Evolutionary conservation across 1,140 invertebrate species (phyloP).

Genomic region (Lepeophtheirus salmonis): DNA sequence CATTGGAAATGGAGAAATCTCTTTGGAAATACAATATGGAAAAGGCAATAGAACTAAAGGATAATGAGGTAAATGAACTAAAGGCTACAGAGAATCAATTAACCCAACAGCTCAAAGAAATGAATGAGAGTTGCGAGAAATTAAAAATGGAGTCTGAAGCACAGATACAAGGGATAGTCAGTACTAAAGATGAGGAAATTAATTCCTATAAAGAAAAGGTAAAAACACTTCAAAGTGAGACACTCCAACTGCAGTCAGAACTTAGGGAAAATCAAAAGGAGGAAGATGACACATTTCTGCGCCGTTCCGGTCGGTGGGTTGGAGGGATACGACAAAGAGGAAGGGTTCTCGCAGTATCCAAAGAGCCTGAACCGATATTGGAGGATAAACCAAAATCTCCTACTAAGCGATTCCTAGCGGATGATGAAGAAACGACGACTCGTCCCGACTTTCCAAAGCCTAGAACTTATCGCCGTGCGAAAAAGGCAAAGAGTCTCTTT

Average conservation of each 20-base stretch:
- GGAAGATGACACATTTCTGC: background rate
- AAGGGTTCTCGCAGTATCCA: background rate
- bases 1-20: background rate
- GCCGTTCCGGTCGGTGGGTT: background rate
- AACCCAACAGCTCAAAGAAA: background rate
- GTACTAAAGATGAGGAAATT: background rate
- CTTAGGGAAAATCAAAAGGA: background rate
- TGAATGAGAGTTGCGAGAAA: background rate
- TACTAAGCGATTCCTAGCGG: no score
- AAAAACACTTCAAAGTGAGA: background rate
- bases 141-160: background rate
- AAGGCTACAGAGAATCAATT: background rate
- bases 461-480: no score
- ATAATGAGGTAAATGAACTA: background rate
- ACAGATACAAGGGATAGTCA: background rate
- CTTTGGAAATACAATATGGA: background rate
- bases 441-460: no score
- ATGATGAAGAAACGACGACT: no score
- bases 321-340: background rate
- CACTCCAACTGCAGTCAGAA: background rate
- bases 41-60: background rate
- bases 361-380: no score
- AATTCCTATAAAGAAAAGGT: background rate
- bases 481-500: no score
- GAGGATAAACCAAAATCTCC: no score